Evolutionary conservation across 2,797 vertebrate species (phyloP), one percentile per base, ranked within the genome.

Genomic region (Cryptoprocta ferox): DNA sequence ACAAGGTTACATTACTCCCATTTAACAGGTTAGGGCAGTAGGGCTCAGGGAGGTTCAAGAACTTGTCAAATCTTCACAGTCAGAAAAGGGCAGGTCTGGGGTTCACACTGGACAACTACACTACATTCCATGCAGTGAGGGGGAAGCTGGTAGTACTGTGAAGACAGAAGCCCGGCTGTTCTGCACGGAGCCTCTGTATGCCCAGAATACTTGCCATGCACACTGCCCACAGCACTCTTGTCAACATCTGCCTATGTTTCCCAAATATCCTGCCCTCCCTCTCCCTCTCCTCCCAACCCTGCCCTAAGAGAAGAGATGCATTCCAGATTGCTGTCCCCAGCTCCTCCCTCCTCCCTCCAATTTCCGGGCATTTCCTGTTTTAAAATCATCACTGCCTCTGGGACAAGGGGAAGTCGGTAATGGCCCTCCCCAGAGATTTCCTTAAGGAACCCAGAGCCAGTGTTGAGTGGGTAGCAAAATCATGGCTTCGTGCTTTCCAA

Each of bases 321-420:
- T 82, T 83, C 68, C 73, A 81, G 48, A 86, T 68, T 2, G 0
- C 30, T 83, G 10, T 56, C 61, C 68, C 65, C 35, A 59, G 45
- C 39, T 70, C 71, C 35, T 96, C 50, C 24, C 13, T 28, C 18
- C 70, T 83, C 80, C 75, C 50, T 92, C 81, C 42, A 37, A 37
- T 91, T 95, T 93, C 91, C 59, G 92, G n/a, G 30, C 84, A 96
- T 92, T 97, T 97, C 96, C 95, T 95, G n/a, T 89, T 85, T 85
- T 87, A 93, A 98, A 87, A 82, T 94, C 79, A 90, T 82, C 73
- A 56, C 16, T 73, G 68, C 82, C 68, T 95, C 76, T 82, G 71
- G 42, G 81, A 79, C 1, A 18, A 32, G 68, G 82, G 59, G 76
- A 89, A 88, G 75, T 92, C 76, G 90, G 65, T 48, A 15, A 80